A percentile compares a stretch with the other conserved stretches of the same genome.
phyloP scores from a whole-genome alignment of 30 jellyfish, hydroid and myxozoan genomes.

The Hydractinia echinata region DNA sequence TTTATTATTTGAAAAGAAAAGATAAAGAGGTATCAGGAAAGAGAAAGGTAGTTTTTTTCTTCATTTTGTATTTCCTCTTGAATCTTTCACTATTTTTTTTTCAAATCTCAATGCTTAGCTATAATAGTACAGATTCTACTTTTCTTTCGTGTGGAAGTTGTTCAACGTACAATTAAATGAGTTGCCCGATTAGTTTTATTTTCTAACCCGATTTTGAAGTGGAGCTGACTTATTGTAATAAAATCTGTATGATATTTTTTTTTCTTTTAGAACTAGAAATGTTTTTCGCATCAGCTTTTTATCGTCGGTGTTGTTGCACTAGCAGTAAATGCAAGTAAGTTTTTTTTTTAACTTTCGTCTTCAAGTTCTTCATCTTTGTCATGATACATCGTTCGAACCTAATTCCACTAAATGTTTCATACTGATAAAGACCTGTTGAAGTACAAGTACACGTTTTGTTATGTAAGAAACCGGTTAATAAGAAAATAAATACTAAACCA shows the following conservation, averaged over 20 bases:
- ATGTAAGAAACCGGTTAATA: no score
- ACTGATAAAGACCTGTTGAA: no score
- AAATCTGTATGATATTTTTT: not conserved
- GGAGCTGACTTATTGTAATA: not conserved
- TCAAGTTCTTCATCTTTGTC: not conserved
- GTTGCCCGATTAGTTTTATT: not conserved
- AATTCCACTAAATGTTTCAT: no score
- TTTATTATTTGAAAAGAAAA: not conserved
- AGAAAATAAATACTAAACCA: no score
- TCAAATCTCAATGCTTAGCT: not conserved
- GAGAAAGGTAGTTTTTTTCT: slow-evolving; percentile 3
- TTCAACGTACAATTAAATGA: no score
- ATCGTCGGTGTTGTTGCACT: slow-evolving; percentile 1
- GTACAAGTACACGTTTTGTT: no score
- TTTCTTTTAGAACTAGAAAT: not conserved
- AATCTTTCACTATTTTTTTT: not conserved
- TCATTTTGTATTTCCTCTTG: not conserved
- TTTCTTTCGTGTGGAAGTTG: not conserved
- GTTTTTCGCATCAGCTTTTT: slow-evolving; percentile 8
- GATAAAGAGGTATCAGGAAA: not conserved
- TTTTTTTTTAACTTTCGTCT: not conserved
- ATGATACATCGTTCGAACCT: no score
- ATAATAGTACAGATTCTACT: not conserved
- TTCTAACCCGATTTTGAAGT: not conserved
- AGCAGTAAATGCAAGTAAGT: not conserved